phyloP scores from a whole-genome alignment of 2,888 invertebrate genomes.

The Trichogramma evanescens region DNA sequence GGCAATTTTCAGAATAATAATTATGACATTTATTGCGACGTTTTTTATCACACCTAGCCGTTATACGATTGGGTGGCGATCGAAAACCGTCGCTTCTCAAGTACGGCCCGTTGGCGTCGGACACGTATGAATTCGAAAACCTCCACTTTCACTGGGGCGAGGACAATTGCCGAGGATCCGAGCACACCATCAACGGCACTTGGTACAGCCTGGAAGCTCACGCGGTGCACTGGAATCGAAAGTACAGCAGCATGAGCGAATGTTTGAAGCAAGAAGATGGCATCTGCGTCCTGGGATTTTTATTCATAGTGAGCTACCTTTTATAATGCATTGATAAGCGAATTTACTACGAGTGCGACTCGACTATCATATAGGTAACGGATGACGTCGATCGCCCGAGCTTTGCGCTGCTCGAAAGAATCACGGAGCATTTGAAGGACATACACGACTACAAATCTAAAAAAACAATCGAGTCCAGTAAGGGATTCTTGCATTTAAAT shows the following conservation, averaged over 20 bases:
- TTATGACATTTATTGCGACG: background rate
- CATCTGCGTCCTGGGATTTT: slow-evolving; percentile 30
- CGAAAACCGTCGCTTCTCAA: slow-evolving; percentile 33
- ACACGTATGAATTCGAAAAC: slow-evolving; percentile 31
- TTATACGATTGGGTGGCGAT: slow-evolving; percentile 28
- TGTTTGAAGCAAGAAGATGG: slow-evolving; percentile 35
- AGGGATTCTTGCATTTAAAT: slow-evolving; percentile 8
- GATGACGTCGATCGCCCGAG: background rate
- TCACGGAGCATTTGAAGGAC: slow-evolving; percentile 32
- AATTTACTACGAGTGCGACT: background rate
- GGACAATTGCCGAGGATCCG: slow-evolving; percentile 34
- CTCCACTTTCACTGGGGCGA: slow-evolving; percentile 38
- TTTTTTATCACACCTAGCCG: slow-evolving; percentile 20
- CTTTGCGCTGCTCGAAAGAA: slow-evolving; percentile 28
- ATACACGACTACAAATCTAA: slow-evolving; percentile 21
- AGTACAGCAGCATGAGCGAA: slow-evolving; percentile 31
- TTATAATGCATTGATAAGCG: too few relatives aligned
- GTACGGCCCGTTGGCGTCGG: slow-evolving; percentile 33
- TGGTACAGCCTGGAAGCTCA: slow-evolving; percentile 38
- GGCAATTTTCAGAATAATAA: background rate
- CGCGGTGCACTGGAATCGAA: slow-evolving; percentile 36
- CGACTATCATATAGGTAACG: slow-evolving; percentile 8
- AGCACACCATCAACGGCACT: slow-evolving; percentile 36
- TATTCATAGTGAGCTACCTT: slow-evolving; percentile 30
- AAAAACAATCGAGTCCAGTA: slow-evolving; percentile 31